A percentile compares a stretch with the other conserved stretches of the same genome.
These are phyloP conservation scores for Pluvianellus socialis DNA, from an alignment of 2,113 vertebrate species.

Conservation along the genomic window DNA sequence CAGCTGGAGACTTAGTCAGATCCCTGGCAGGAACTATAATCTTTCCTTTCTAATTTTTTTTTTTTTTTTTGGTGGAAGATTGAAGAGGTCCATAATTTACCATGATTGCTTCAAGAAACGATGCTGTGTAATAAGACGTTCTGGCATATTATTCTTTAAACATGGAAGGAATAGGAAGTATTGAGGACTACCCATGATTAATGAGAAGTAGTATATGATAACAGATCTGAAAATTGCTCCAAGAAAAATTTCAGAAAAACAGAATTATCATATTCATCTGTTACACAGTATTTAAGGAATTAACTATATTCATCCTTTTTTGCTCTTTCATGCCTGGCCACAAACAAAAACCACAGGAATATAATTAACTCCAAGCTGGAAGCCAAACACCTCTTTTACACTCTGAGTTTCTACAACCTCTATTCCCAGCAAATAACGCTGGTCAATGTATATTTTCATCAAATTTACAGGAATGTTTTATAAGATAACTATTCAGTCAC, in stretches of 20 bases:
- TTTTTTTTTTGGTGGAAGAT: neutral
- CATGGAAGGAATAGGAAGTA: neutral
- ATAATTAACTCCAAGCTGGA: neutral
- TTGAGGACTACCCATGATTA: neutral
- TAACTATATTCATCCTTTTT: neutral
- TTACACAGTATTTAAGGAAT: neutral
- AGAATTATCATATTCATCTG: neutral
- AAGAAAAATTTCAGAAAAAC: neutral
- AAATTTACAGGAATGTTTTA: neutral
- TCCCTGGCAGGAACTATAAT: neutral
- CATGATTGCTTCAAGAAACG: neutral
- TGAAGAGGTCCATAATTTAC: conserved; percentile 8
- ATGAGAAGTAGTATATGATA: neutral
- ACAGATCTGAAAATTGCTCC: neutral
- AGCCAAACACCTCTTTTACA: neutral
- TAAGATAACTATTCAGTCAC: neutral
- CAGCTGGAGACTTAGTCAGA: conserved; percentile 1
- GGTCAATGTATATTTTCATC: neutral
- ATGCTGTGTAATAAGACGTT: neutral
- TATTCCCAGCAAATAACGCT: neutral
- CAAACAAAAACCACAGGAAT: neutral
- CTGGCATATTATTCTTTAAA: neutral
- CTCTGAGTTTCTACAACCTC: neutral
- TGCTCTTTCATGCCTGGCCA: neutral
- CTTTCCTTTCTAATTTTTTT: neutral